Percentiles rank a stretch among this genome's conserved stretches.
Evolutionary conservation across 2,113 vertebrate genomes (phyloP).

Genomic region (Oncorhynchus nerka): DNA sequence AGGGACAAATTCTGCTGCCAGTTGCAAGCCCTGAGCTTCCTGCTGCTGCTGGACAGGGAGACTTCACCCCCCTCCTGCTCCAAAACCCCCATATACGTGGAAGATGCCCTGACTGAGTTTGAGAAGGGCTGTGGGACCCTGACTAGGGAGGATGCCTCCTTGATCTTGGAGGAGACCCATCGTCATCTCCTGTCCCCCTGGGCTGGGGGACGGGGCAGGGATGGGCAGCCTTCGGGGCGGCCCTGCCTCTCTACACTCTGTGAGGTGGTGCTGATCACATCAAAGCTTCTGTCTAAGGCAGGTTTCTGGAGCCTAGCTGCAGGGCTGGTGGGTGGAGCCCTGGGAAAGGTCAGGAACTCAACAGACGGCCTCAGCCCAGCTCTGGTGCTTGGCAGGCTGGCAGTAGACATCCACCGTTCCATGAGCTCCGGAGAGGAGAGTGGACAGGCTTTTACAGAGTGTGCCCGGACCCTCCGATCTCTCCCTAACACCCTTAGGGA

Average conservation of each 20-base stretch:
- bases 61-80: conserved; percentile 16
- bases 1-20: conserved; percentile 57
- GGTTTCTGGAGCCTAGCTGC: conserved; percentile 49
- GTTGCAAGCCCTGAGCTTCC: conserved; percentile 80
- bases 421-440: conserved; percentile 12
- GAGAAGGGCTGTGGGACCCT: conserved; percentile 50
- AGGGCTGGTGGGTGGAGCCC: conserved; percentile 41
- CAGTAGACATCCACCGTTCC: conserved; percentile 61
- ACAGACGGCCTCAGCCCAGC: conserved; percentile 4
- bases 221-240: neutral
- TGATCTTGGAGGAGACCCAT: conserved; percentile 63
- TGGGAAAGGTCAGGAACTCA: conserved; percentile 19
- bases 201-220: neutral
- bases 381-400: conserved; percentile 56
- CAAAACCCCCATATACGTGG: conserved; percentile 69
- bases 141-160: conserved; percentile 64
- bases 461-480: conserved; percentile 62
- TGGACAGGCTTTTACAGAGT: conserved; percentile 52
- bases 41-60: conserved; percentile 74
- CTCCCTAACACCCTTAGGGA: conserved; percentile 37
- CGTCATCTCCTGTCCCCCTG: conserved; percentile 30
- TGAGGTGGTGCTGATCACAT: conserved; percentile 74
- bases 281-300: conserved; percentile 75
- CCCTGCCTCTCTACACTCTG: conserved; percentile 50
- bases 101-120: conserved; percentile 69